Evolutionary conservation across 2,113 vertebrate species (phyloP).

Genomic region (Hemichromis elongatus): DNA sequence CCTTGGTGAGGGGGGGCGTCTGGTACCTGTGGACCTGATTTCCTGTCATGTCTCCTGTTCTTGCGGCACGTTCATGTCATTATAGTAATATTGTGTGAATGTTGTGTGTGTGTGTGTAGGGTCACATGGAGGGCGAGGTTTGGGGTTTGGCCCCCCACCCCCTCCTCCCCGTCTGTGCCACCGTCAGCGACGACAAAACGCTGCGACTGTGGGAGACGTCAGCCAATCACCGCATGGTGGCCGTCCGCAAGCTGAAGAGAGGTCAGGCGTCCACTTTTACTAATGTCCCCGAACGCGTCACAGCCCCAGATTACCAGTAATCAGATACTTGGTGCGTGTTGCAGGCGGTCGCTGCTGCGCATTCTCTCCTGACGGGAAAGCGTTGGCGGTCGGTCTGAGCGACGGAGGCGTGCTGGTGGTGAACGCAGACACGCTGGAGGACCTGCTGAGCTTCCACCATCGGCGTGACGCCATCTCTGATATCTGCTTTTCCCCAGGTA

Average conservation of each 20-base stretch:
- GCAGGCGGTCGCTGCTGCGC: constrained; percentile 91
- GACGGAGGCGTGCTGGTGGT: constrained; percentile 95
- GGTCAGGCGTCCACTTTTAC: constrained; percentile 60
- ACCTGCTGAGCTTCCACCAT: constrained; percentile 95
- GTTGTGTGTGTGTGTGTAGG: constrained; percentile 65
- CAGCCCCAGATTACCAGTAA: neutral
- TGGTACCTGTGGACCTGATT: neutral
- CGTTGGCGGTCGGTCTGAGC: constrained; percentile 89
- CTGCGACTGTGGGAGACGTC: constrained; percentile 95
- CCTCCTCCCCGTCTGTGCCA: constrained; percentile 88
- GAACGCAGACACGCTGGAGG: constrained; percentile 93
- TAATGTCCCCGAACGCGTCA: neutral
- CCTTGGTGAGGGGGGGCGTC: neutral
- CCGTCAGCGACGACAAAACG: constrained; percentile 93
- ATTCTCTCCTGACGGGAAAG: constrained; percentile 95
- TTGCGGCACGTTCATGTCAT: neutral
- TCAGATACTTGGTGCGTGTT: neutral
- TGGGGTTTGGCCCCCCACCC: constrained; percentile 93
- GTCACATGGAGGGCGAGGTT: constrained; percentile 95
- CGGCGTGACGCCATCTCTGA: constrained; percentile 93
- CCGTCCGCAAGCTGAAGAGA: constrained; percentile 95
- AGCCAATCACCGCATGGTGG: constrained; percentile 92
- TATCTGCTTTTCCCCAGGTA: constrained; percentile 90
- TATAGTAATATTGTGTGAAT: neutral
- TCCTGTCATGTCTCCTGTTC: neutral